phyloP scores from a whole-genome alignment of 1,140 invertebrate species.

The Drosophila orena region DNA sequence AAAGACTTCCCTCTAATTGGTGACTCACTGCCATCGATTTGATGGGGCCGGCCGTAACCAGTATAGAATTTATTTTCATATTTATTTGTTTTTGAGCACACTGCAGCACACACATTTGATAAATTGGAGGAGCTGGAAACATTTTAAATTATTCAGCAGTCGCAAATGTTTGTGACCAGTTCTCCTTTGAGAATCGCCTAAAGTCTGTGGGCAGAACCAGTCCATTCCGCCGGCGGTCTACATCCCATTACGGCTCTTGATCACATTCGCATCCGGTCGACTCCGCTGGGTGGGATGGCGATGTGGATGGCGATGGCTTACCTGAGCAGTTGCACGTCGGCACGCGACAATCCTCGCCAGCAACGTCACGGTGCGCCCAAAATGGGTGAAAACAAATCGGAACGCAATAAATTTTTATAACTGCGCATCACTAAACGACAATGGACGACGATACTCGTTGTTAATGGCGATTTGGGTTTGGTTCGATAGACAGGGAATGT shows the following conservation, averaged over 20 bases:
- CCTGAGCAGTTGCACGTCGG: constrained; percentile 73
- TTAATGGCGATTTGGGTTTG: constrained; percentile 29
- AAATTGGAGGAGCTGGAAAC: not conserved
- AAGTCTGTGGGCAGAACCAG: not conserved
- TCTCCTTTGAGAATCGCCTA: not conserved
- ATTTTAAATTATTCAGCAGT: constrained; percentile 9
- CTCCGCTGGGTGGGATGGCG: constrained; percentile 20
- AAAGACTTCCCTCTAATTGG: constrained; percentile 41
- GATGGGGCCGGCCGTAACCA: constrained; percentile 1
- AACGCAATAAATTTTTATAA: constrained; percentile 56
- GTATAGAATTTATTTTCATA: constrained; percentile 1
- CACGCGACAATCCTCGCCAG: constrained; percentile 48
- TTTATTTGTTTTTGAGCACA: constrained; percentile 9
- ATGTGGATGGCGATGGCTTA: constrained; percentile 60
- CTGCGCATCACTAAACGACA: constrained; percentile 34
- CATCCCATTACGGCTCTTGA: constrained; percentile 6
- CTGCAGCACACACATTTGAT: constrained; percentile 7
- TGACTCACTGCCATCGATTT: constrained; percentile 30
- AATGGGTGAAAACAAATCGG: constrained; percentile 31
- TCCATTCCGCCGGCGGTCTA: too few relatives aligned
- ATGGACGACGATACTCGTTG: constrained; percentile 19
- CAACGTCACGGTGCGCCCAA: constrained; percentile 34
- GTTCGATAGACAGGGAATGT: constrained; percentile 26
- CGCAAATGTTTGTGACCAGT: constrained; percentile 13
- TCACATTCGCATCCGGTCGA: constrained; percentile 18